These are phyloP conservation scores for Nannoperca obscura DNA, from an alignment of 2,797 vertebrate genomes.

Conservation along the genomic window DNA sequence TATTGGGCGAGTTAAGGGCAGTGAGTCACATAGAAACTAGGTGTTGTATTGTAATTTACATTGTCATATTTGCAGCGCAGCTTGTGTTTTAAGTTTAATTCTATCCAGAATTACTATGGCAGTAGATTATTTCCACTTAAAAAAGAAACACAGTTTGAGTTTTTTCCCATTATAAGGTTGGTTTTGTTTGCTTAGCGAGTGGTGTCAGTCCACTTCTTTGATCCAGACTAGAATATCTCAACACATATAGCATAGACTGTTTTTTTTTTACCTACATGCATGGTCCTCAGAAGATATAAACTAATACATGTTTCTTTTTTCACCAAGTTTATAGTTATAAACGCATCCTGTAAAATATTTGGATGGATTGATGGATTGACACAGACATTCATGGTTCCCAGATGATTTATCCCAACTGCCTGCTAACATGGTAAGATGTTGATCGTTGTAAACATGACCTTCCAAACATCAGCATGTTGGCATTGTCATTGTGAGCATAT, in stretches of 20 bases:
- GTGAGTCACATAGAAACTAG: neutral
- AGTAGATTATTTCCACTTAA: neutral
- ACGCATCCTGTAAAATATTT: no score
- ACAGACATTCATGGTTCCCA: no score
- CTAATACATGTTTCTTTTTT: no score
- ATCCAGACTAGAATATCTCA: neutral
- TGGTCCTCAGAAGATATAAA: neutral
- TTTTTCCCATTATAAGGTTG: no score
- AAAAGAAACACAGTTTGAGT: neutral
- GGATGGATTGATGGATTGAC: no score
- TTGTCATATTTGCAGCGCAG: no score
- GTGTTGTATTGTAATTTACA: no score
- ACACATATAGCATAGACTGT: neutral
- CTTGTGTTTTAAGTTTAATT: no score
- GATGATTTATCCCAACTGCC: no score
- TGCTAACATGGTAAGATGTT: neutral
- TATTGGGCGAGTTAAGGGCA: constrained; percentile 55
- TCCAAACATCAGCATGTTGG: neutral
- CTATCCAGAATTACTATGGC: no score
- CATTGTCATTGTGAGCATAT: neutral
- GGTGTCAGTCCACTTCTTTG: neutral
- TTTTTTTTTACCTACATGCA: neutral
- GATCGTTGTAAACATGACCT: neutral
- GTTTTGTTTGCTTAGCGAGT: neutral
- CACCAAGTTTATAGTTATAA: no score